Conservation (phyloP, 1,140 invertebrate species). For the Microplitis demolitor region DNA sequence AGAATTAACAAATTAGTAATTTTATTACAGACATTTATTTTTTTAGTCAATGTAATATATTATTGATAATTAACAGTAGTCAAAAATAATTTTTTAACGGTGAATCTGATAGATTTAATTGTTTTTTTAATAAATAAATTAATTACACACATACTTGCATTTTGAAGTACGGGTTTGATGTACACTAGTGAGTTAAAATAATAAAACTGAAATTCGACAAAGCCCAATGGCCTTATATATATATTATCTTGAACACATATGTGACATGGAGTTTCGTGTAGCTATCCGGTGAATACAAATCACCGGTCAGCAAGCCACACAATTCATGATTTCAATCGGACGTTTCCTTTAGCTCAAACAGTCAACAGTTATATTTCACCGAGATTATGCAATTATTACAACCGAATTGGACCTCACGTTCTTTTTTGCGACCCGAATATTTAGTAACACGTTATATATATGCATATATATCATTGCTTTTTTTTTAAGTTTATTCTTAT, state of each 20-base stretch:
- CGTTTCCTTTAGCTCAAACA: background rate
- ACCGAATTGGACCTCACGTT: background rate
- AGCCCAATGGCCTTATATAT: background rate
- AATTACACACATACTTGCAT: background rate
- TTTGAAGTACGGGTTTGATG: background rate
- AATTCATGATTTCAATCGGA: background rate
- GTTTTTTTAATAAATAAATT: background rate
- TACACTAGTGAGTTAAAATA: background rate
- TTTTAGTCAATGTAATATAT: too few species aligned
- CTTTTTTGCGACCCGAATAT: background rate
- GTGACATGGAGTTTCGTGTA: background rate
- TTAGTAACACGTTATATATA: background rate
- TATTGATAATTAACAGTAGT: too few species aligned
- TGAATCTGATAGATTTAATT: background rate
- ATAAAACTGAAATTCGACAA: background rate
- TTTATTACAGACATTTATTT: background rate
- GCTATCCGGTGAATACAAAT: conserved; percentile 5
- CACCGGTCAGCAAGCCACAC: background rate
- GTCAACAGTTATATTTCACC: background rate
- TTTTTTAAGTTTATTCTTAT: too few species aligned
- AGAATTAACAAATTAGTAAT: background rate
- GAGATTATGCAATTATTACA: background rate
- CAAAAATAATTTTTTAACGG: too few species aligned
- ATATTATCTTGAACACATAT: background rate
- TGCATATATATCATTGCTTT: too few species aligned